These are phyloP conservation scores for Drosophila subsilvestris DNA, from an alignment of 2,888 invertebrate species.

Conservation along the genomic window DNA sequence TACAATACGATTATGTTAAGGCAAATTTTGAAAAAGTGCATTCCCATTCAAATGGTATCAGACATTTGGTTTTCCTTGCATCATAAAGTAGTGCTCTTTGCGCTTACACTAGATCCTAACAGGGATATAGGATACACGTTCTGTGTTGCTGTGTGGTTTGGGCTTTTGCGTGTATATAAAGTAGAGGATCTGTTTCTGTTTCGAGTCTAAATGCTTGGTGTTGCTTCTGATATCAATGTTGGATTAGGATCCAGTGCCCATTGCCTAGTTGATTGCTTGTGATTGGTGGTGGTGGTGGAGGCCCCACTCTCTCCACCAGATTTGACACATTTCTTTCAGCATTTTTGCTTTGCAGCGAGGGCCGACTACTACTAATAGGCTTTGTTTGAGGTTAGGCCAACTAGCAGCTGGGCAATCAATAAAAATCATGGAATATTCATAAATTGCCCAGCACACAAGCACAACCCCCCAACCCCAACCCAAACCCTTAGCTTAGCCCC, in stretches of 20 bases:
- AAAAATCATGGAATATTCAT: slow-evolving; percentile 60
- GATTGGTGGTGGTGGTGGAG: slow-evolving; percentile 26
- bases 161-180: slow-evolving; percentile 12
- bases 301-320: slow-evolving; percentile 8
- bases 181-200: slow-evolving; percentile 37
- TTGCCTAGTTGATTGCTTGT: slow-evolving; percentile 65
- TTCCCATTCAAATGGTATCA: slow-evolving; percentile 86
- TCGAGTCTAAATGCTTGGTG: slow-evolving; percentile 43
- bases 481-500: not conserved
- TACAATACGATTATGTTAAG: slow-evolving; percentile 73
- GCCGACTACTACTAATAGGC: not conserved
- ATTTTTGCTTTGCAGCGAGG: slow-evolving; percentile 9
- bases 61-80: slow-evolving; percentile 84
- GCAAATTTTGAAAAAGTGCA: slow-evolving; percentile 82
- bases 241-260: slow-evolving; percentile 18
- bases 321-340: slow-evolving; percentile 35
- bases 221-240: slow-evolving; percentile 20
- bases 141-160: slow-evolving; percentile 6
- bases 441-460: slow-evolving; percentile 20
- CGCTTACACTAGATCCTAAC: slow-evolving; percentile 8
- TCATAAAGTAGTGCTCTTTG: slow-evolving; percentile 33
- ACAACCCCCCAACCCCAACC: not conserved
- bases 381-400: not conserved
- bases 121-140: slow-evolving; percentile 17
- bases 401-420: slow-evolving; percentile 59